A percentile compares a stretch with the other conserved stretches of the same genome.
Evolutionary conservation across 2,797 vertebrate species (phyloP).

Genomic region (Onychomys leucogaster): DNA sequence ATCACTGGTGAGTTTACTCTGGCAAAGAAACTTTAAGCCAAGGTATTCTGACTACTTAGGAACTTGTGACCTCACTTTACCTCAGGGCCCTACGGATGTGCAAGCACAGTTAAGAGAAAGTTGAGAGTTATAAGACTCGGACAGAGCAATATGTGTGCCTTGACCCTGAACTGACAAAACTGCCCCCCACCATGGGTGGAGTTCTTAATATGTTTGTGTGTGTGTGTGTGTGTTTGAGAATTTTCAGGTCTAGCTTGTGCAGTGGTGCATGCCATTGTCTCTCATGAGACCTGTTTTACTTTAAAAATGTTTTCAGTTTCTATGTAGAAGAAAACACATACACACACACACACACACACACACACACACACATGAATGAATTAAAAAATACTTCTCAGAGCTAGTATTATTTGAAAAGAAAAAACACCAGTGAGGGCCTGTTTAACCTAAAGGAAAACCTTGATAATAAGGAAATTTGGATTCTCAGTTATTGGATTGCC

Average conservation of each 20-base stretch:
- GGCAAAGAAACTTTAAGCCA: not conserved
- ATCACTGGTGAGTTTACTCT: not conserved
- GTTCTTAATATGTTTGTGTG: not conserved
- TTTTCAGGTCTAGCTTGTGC: conserved; percentile 9
- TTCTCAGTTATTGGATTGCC: conserved; percentile 32
- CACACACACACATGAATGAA: not conserved
- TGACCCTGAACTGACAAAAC: not conserved
- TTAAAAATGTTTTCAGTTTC: conserved; percentile 47
- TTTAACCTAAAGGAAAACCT: conserved; percentile 24
- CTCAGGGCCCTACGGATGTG: not conserved
- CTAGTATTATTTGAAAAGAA: conserved; percentile 32
- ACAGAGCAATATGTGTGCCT: not conserved
- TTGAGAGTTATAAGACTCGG: not conserved
- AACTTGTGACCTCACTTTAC: not conserved
- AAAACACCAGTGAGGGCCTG: not conserved
- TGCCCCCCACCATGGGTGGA: not conserved
- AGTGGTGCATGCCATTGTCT: not conserved
- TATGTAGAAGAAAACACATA: not conserved
- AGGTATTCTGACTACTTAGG: not conserved
- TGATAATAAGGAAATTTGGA: conserved; percentile 46
- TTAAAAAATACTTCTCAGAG: conserved; percentile 19
- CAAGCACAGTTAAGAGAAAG: not conserved
- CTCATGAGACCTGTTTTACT: not conserved
- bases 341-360: too few relatives aligned
- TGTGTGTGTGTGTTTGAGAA: not conserved